Conservation (phyloP, 1,140 invertebrate genomes). For the Diabrotica virgifera region DNA sequence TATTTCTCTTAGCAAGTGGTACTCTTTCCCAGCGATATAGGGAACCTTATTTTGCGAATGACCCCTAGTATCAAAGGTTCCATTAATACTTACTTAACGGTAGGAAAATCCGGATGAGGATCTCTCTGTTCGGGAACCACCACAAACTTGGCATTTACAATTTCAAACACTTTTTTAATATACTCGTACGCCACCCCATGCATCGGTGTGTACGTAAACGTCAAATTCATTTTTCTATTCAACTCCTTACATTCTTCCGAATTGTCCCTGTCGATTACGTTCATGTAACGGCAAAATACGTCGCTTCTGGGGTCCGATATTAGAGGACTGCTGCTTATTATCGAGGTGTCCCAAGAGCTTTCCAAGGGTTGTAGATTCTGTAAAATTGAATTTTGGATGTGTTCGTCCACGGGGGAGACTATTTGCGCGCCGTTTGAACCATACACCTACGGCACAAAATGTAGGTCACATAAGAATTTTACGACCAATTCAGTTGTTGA, state of each 20-base stretch:
- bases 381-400: constrained; percentile 79
- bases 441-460: constrained; percentile 63
- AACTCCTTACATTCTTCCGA: constrained; percentile 52
- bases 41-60: too few relatives aligned
- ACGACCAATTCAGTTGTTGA: too few relatives aligned
- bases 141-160: constrained; percentile 73
- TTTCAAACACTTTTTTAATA: constrained; percentile 71
- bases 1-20: too few relatives aligned
- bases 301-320: constrained; percentile 58
- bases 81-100: constrained; percentile 63
- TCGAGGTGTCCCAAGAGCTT: constrained; percentile 63
- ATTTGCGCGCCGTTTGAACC: constrained; percentile 97
- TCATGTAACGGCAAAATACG: constrained; percentile 66
- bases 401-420: constrained; percentile 85
- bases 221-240: constrained; percentile 62
- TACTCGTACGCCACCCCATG: constrained; percentile 93
- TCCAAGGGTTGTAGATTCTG: constrained; percentile 70
- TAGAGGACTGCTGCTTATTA: constrained; percentile 47
- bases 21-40: too few relatives aligned
- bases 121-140: constrained; percentile 81
- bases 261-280: constrained; percentile 53
- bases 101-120: constrained; percentile 95
- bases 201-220: constrained; percentile 93
- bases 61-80: too few relatives aligned
- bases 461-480: too few relatives aligned